These are phyloP conservation scores for Ephestia elutella DNA, from an alignment of 1,140 invertebrate species.

Conservation along the genomic window DNA sequence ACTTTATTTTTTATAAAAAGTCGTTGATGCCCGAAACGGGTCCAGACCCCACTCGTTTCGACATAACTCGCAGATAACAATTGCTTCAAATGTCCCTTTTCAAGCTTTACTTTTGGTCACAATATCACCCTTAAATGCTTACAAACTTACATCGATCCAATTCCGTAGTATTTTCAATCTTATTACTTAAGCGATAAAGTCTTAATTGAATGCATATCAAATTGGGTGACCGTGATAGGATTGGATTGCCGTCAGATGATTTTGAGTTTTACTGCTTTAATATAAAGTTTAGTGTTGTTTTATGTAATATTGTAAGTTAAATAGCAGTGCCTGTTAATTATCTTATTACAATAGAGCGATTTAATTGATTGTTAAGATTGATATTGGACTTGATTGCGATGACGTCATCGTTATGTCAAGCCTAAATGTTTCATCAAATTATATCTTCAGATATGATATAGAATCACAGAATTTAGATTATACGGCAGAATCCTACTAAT, in stretches of 20 bases:
- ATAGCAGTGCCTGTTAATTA: neutral
- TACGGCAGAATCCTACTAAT: too few species aligned
- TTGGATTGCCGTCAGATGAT: neutral
- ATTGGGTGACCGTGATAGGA: neutral
- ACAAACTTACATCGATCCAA: neutral
- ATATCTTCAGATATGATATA: too few species aligned
- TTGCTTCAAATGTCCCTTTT: neutral
- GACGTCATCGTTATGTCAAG: too few species aligned
- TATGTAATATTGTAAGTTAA: too few species aligned
- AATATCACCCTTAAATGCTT: neutral
- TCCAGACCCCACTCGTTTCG: neutral
- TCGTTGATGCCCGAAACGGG: too few species aligned
- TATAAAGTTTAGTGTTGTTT: neutral
- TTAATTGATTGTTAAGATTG: neutral
- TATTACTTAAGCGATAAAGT: neutral
- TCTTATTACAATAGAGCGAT: neutral
- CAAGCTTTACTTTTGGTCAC: neutral
- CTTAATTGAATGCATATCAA: neutral
- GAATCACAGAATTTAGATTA: too few species aligned
- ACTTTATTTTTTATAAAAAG: too few species aligned
- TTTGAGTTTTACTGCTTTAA: neutral
- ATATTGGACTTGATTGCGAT: neutral
- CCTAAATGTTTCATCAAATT: too few species aligned
- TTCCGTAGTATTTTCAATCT: neutral
- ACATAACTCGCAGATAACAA: neutral